Conservation (phyloP, 2,113 vertebrate species). For the Microcebus jonahi region DNA sequence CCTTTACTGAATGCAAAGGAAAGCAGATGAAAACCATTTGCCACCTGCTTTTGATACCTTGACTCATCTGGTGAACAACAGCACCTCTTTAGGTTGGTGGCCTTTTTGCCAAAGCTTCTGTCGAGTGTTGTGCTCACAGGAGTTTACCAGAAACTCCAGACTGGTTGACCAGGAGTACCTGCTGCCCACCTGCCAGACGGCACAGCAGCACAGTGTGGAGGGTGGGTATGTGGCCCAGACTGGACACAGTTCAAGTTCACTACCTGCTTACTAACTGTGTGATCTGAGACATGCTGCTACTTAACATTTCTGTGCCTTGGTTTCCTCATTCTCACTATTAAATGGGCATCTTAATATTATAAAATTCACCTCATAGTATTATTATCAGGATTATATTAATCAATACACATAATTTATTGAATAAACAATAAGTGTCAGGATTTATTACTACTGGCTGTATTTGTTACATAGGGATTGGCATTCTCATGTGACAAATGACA, state of each 20-base stretch:
- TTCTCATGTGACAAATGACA: background rate
- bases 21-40: background rate
- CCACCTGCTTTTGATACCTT: background rate
- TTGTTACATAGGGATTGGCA: background rate
- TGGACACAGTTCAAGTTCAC: background rate
- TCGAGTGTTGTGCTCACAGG: background rate
- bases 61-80: background rate
- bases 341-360: background rate
- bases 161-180: background rate
- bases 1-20: background rate
- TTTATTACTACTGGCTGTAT: background rate
- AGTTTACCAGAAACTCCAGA: background rate
- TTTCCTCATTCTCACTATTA: background rate
- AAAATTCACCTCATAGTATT: background rate
- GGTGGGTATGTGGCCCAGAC: background rate
- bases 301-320: background rate
- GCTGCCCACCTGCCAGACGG: background rate
- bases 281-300: background rate
- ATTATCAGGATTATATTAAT: background rate
- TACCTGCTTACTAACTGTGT: background rate
- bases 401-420: background rate
- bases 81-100: background rate
- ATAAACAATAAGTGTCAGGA: background rate
- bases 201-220: fast-evolving
- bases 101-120: background rate